Conservation (phyloP, 2,113 vertebrate species). For the Spermophilus dauricus region DNA sequence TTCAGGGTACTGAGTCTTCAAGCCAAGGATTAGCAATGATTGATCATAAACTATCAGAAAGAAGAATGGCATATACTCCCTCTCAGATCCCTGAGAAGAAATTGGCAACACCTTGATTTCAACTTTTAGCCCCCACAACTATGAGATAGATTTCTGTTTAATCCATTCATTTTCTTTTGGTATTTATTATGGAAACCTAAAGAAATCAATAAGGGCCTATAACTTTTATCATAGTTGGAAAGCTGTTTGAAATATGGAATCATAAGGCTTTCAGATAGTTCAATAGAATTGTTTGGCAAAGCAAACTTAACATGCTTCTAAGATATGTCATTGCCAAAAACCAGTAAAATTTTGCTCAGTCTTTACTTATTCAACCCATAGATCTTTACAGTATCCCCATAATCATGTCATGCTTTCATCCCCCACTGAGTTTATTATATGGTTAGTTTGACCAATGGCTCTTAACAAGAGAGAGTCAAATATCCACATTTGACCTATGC, state of each 20-base stretch:
- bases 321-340: neutral
- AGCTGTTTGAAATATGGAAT: neutral
- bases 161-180: neutral
- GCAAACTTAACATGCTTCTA: neutral
- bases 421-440: neutral
- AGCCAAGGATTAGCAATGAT: neutral
- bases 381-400: neutral
- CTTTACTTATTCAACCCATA: neutral
- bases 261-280: neutral
- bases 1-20: neutral
- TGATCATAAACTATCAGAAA: neutral
- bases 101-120: neutral
- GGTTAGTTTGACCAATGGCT: neutral
- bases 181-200: neutral
- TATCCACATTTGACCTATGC: neutral
- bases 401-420: neutral
- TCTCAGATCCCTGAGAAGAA: neutral
- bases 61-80: neutral
- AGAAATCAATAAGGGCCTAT: neutral
- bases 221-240: neutral
- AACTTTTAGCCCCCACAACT: neutral
- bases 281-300: neutral
- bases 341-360: neutral
- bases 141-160: slow-evolving; percentile 3
- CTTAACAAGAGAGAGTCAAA: neutral